Evolutionary conservation across 2,888 invertebrate genomes (phyloP).

Genomic region (Drosophila histrio): DNA sequence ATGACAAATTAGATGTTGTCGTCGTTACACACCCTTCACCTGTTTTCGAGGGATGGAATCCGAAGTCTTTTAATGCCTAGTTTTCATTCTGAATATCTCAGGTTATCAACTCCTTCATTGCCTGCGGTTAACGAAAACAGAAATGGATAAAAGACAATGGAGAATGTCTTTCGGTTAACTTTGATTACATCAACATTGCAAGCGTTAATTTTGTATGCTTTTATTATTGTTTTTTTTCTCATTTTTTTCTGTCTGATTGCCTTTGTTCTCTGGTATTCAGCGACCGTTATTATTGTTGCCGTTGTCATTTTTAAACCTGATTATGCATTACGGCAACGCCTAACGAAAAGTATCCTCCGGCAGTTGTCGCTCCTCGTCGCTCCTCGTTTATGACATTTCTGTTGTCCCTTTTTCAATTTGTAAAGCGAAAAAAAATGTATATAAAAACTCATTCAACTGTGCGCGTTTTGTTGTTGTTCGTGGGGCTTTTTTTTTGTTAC

Average conservation of each 20-base stretch:
- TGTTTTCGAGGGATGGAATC: conserved; percentile 3
- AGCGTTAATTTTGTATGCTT: conserved; percentile 68
- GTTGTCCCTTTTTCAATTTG: conserved; percentile 69
- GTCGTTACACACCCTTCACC: conserved; percentile 33
- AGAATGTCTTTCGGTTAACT: conserved; percentile 41
- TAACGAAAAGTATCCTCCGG: conserved; percentile 42
- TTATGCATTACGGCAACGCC: conserved; percentile 60
- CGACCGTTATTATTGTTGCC: conserved; percentile 56
- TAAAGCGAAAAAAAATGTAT: conserved; percentile 26
- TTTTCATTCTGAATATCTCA: neutral
- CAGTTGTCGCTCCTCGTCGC: conserved; percentile 24
- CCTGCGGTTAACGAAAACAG: neutral
- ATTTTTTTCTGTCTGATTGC: conserved; percentile 49
- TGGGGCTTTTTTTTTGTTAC: conserved; percentile 25
- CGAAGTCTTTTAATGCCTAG: neutral
- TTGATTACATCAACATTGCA: conserved; percentile 61
- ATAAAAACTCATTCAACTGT: conserved; percentile 71
- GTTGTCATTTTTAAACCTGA: conserved; percentile 70
- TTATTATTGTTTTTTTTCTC: conserved; percentile 11
- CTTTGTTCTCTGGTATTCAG: conserved; percentile 59
- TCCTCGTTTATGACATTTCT: conserved; percentile 49
- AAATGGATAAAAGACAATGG: conserved; percentile 21
- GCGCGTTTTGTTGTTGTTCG: conserved; percentile 41
- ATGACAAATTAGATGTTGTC: conserved; percentile 69
- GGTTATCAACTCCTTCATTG: conserved; percentile 2